A percentile compares a stretch with the other conserved stretches of the same genome.
phyloP scores from a whole-genome alignment of 2,113 vertebrate species.

The Sapayoa aenigma region DNA sequence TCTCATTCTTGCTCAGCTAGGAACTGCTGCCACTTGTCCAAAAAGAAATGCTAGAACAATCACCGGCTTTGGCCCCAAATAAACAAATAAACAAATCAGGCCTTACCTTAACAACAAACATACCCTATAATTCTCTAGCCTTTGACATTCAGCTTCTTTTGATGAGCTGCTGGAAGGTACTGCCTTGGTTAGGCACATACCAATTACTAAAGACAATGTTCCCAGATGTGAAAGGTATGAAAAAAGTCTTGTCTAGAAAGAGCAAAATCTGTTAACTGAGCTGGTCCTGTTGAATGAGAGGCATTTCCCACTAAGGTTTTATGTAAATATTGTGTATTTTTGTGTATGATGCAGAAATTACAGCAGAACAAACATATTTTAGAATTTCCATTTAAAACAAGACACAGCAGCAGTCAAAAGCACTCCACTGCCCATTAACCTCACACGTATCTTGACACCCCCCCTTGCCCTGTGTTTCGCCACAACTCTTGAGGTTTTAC shows the following conservation, averaged over 20 bases:
- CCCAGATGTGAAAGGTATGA: not conserved
- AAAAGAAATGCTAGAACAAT: not conserved
- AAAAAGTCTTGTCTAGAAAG: not conserved
- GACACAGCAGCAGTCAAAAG: not conserved
- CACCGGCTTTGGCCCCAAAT: not conserved
- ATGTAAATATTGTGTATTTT: not conserved
- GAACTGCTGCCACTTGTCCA: not conserved
- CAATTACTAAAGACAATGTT: not conserved
- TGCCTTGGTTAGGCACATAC: not conserved
- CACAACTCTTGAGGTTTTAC: not conserved
- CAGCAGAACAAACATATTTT: not conserved
- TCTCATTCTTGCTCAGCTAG: not conserved
- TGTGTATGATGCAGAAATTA: not conserved
- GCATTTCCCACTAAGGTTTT: not conserved
- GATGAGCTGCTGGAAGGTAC: not conserved
- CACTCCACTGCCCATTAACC: not conserved
- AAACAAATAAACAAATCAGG: not conserved
- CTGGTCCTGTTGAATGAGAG: not conserved
- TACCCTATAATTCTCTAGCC: not conserved
- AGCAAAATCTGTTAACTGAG: not conserved
- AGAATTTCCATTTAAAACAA: not conserved
- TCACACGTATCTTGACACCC: not conserved
- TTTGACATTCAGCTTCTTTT: not conserved
- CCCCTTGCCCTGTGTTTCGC: not conserved
- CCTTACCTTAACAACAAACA: not conserved